Evolutionary conservation across 2,113 vertebrate species (phyloP), one percentile per base, ranked within the genome.

Genomic region (Leuciscus idus): DNA sequence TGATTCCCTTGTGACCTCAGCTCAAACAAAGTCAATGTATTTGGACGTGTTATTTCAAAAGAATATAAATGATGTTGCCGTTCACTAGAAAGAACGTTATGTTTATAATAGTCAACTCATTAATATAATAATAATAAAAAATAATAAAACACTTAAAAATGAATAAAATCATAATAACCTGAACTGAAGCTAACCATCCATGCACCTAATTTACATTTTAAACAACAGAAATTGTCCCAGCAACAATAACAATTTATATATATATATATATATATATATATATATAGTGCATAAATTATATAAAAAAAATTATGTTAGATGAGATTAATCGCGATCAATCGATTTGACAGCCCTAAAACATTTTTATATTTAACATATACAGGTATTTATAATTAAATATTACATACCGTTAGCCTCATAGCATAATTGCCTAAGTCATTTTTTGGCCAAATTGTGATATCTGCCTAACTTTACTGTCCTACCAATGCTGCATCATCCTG

Each of bases 1-100:
- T 59, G 76, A 87, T 85, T 87, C 85, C 88, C 73, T 57, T 23
- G 75, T 83, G 83, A 83, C 83, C 61, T 64, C 30, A 82, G 39
- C 52, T 73, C 62, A 83, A 82, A 78, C 11, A 33, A 73, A 83
- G 76, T 48, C 64, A 26, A 70, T 55, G 74, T 66, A 21, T 68
- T 82, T 83, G 66, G 76, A 85, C 10, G 3, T 81, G 50, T 77
- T 85, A 81, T 84, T 85, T 85, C 48, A 52, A 80, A 64, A 43
- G 1, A n/a, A 26, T 13, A 48, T 46, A 74, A 46, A 48, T 48
- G 12, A 48, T 39, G 21, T 59, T 61, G 6, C 55, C n/a, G 6
- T n/a, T n/a, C 33, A 61, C 21, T 11, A 8, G 33, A 61, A 62
- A 80, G 33, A 43, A 61, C 7, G 61, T 62, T 17, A 79, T 59